These are phyloP conservation scores for Bombycilla garrulus DNA, from an alignment of 2,113 vertebrate genomes.

Conservation along the genomic window DNA sequence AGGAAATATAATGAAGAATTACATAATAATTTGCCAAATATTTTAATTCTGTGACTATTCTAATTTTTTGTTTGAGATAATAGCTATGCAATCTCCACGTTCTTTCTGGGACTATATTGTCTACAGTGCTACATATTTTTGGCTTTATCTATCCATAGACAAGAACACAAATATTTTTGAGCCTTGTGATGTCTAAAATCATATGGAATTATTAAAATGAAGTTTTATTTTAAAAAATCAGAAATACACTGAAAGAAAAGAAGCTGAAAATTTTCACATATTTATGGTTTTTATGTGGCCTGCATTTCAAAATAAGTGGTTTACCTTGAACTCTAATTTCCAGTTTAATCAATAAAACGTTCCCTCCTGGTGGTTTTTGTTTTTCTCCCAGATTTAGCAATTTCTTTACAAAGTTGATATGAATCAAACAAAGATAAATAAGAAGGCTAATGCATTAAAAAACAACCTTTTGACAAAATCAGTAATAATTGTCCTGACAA, in stretches of 20 bases:
- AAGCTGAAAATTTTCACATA: neutral
- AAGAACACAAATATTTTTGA: neutral
- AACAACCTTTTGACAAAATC: neutral
- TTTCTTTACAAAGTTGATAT: neutral
- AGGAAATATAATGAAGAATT: neutral
- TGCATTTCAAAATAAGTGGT: neutral
- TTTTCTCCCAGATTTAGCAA: neutral
- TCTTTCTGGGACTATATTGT: neutral
- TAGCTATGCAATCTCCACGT: neutral
- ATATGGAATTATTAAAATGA: neutral
- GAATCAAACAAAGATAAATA: neutral
- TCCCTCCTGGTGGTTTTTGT: neutral
- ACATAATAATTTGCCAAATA: neutral
- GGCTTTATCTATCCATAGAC: neutral
- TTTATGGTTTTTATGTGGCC: neutral
- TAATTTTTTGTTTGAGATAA: neutral
- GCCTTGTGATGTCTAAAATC: neutral
- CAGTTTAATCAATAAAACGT: neutral
- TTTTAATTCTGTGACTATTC: neutral
- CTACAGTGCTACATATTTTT: neutral
- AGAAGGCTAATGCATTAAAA: neutral
- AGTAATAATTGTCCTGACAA: neutral
- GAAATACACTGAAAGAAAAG: neutral
- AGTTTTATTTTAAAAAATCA: neutral
- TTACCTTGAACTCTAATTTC: neutral